phyloP scores from a whole-genome alignment of 2,113 vertebrate species.

The Piaya cayana region DNA sequence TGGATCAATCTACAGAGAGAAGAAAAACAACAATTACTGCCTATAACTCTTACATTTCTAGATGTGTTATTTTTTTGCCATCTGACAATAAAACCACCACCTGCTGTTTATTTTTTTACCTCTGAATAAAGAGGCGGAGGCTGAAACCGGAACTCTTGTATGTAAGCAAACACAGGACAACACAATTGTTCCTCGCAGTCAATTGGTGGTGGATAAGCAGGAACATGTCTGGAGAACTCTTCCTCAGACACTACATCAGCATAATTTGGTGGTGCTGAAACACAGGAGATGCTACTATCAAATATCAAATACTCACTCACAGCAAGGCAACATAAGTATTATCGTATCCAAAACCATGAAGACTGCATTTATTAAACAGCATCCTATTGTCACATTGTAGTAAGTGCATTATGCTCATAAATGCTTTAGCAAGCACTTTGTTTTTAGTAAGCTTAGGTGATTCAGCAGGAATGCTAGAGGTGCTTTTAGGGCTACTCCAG shows the following conservation, averaged over 20 bases:
- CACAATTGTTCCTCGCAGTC: constrained; percentile 72
- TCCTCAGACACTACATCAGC: constrained; percentile 83
- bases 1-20: constrained; percentile 75
- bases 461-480: neutral
- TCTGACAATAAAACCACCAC: constrained; percentile 18
- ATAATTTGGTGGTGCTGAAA: constrained; percentile 85
- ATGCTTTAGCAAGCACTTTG: neutral
- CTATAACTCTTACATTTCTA: neutral
- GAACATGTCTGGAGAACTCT: constrained; percentile 74
- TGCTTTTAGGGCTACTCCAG: neutral
- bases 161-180: constrained; percentile 76
- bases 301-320: neutral
- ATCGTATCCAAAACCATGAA: neutral
- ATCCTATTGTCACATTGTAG: neutral
- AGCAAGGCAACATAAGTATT: neutral
- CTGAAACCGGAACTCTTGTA: constrained; percentile 84
- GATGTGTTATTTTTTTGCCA: neutral
- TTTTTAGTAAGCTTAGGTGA: neutral
- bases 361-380: neutral
- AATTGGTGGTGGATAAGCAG: constrained; percentile 59
- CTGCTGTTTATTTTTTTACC: constrained; percentile 69
- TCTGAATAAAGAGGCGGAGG: constrained; percentile 87
- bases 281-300: neutral
- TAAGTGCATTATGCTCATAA: neutral
- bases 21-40: constrained; percentile 25